Conservation (phyloP, 1,140 invertebrate genomes). For the Mercenaria mercenaria region DNA sequence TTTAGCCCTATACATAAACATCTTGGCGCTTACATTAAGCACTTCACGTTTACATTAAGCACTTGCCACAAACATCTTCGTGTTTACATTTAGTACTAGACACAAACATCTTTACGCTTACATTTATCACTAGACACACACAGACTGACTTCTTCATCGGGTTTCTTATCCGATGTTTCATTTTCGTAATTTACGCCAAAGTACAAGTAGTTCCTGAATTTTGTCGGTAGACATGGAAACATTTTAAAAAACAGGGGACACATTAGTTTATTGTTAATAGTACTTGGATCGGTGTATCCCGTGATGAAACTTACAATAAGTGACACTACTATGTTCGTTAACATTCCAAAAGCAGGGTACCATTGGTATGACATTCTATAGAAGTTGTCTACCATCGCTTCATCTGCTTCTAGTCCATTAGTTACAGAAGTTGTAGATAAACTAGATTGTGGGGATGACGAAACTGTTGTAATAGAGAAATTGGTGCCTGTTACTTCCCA, state of each 20-base stretch:
- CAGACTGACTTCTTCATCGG: too few relatives aligned
- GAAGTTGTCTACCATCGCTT: slow-evolving; percentile 75
- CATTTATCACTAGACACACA: too few relatives aligned
- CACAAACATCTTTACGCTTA: too few relatives aligned
- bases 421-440: neutral
- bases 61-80: too few relatives aligned
- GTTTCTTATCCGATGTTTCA: too few relatives aligned
- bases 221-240: slow-evolving; percentile 72
- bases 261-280: slow-evolving; percentile 68
- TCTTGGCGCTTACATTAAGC: too few relatives aligned
- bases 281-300: slow-evolving; percentile 61
- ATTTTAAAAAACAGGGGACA: slow-evolving; percentile 69
- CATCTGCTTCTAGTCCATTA: neutral
- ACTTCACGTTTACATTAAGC: too few relatives aligned
- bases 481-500: slow-evolving; percentile 54
- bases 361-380: slow-evolving; percentile 94
- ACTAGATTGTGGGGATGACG: neutral
- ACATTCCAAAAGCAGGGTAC: slow-evolving; percentile 91
- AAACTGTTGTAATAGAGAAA: neutral
- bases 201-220: slow-evolving; percentile 61
- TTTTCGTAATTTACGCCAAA: slow-evolving; percentile 73
- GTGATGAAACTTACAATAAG: slow-evolving; percentile 88
- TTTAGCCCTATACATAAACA: too few relatives aligned
- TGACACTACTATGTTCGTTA: slow-evolving; percentile 88
- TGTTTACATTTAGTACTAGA: too few relatives aligned